Conservation (phyloP, 2,888 invertebrate species). For the Patella pellucida region DNA sequence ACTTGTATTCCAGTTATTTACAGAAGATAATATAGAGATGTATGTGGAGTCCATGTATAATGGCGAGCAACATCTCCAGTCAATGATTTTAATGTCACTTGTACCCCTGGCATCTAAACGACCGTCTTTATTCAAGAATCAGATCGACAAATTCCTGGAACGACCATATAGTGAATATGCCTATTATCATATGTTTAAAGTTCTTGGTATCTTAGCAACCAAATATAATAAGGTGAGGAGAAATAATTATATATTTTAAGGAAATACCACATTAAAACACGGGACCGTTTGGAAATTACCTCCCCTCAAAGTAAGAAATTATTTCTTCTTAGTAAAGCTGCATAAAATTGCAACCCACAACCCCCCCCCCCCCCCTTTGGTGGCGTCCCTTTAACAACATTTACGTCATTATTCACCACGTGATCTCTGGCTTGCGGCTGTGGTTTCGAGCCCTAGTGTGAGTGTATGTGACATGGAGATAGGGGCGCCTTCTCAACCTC, state of each 20-base stretch:
- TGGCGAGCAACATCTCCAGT: background rate
- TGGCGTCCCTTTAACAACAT: too few relatives aligned
- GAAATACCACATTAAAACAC: too few relatives aligned
- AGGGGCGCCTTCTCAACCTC: too few relatives aligned
- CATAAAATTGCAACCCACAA: too few relatives aligned
- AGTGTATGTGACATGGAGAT: too few relatives aligned
- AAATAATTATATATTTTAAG: background rate
- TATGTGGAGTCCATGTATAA: background rate
- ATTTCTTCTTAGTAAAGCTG: too few relatives aligned
- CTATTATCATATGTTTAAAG: background rate
- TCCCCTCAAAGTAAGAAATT: too few relatives aligned
- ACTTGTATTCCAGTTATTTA: constrained; percentile 6
- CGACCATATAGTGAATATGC: background rate
- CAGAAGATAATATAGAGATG: background rate
- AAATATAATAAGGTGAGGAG: background rate
- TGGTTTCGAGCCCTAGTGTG: too few relatives aligned
- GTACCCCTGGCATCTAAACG: background rate
- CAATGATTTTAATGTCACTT: background rate
- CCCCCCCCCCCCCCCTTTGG: too few relatives aligned
- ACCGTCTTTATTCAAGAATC: background rate
- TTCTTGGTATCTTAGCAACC: background rate
- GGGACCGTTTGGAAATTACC: too few relatives aligned
- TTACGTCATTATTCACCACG: too few relatives aligned
- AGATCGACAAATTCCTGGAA: background rate
- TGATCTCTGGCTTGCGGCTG: too few relatives aligned